A percentile compares a stretch with the other conserved stretches of the same genome.
Evolutionary conservation across 2,888 invertebrate species (phyloP).

Genomic region (Drosophila bunnanda): DNA sequence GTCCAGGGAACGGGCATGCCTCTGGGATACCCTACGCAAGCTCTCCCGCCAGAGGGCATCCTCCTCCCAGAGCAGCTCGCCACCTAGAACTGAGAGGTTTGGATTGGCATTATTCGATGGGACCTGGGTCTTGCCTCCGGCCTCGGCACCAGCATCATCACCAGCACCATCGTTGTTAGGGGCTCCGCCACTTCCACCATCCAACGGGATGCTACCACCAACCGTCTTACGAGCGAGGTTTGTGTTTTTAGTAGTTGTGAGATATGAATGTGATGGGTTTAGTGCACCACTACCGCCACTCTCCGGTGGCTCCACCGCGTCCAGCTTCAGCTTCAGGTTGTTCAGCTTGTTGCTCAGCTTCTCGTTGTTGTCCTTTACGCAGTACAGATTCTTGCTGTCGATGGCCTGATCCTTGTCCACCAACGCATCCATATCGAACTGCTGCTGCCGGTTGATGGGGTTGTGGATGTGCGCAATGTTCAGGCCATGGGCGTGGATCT

Average conservation of each 20-base stretch:
- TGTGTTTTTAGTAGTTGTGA: conserved; percentile 75
- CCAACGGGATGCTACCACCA: conserved; percentile 65
- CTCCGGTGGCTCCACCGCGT: conserved; percentile 44
- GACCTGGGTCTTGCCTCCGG: conserved; percentile 45
- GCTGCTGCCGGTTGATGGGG: conserved; percentile 86
- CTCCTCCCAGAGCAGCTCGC: conserved; percentile 93
- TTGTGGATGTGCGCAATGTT: conserved; percentile 82
- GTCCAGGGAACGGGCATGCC: conserved; percentile 93
- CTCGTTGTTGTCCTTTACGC: conserved; percentile 82
- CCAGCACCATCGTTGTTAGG: conserved; percentile 43
- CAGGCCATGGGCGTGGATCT: conserved; percentile 85
- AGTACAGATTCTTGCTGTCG: conserved; percentile 83
- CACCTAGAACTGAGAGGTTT: conserved; percentile 84
- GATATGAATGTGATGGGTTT: conserved; percentile 69
- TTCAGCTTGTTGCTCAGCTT: conserved; percentile 80
- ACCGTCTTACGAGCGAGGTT: conserved; percentile 70
- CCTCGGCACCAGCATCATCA: conserved; percentile 29
- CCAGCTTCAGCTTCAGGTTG: conserved; percentile 64
- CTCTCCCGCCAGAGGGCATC: conserved; percentile 93
- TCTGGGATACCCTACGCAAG: conserved; percentile 90
- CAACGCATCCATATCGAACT: conserved; percentile 87
- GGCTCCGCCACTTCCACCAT: conserved; percentile 35
- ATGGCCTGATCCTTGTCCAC: conserved; percentile 87
- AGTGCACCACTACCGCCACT: conserved; percentile 53
- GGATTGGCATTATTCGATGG: conserved; percentile 62